Evolutionary conservation across 2,888 invertebrate genomes (phyloP).

Genomic region (Callyntrura sp.): DNA sequence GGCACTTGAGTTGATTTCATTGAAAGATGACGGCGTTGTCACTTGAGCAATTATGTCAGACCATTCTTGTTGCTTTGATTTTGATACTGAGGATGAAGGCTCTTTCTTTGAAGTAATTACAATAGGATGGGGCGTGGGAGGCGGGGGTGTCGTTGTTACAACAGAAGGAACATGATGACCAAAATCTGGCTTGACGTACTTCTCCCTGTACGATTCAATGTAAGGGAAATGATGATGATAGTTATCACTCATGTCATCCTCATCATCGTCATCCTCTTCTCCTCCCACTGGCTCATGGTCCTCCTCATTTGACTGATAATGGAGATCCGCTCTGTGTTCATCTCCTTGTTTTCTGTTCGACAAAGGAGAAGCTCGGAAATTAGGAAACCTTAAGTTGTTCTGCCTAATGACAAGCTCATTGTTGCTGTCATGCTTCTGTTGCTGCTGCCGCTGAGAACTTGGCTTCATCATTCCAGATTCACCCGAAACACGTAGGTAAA

Average conservation of each 20-base stretch:
- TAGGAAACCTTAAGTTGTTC: conserved; percentile 11
- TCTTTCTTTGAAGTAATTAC: conserved; percentile 15
- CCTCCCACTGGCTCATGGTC: conserved; percentile 52
- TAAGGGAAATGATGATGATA: conserved; percentile 69
- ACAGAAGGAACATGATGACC: conserved; percentile 29
- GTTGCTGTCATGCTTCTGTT: background rate
- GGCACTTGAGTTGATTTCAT: conserved; percentile 71
- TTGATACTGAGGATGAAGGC: conserved; percentile 20
- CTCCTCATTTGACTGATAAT: conserved; percentile 52
- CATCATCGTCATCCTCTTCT: conserved; percentile 48
- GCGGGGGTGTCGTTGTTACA: conserved; percentile 40
- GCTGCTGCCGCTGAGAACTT: background rate
- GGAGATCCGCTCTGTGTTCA: conserved; percentile 54
- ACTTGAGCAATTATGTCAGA: conserved; percentile 75
- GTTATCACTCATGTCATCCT: conserved; percentile 70
- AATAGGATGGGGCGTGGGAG: conserved; percentile 35
- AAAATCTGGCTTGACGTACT: conserved; percentile 60
- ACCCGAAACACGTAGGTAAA: conserved; percentile 65
- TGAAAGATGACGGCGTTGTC: conserved; percentile 69
- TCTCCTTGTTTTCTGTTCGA: conserved; percentile 10
- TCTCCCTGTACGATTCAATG: conserved; percentile 70
- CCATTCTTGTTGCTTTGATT: conserved; percentile 61
- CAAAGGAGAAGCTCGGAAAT: conserved; percentile 37
- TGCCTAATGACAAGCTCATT: conserved; percentile 23
- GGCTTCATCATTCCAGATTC: conserved; percentile 77